Evolutionary conservation across 2,888 invertebrate species (phyloP).

Genomic region (Pseudeuparius sepicola): DNA sequence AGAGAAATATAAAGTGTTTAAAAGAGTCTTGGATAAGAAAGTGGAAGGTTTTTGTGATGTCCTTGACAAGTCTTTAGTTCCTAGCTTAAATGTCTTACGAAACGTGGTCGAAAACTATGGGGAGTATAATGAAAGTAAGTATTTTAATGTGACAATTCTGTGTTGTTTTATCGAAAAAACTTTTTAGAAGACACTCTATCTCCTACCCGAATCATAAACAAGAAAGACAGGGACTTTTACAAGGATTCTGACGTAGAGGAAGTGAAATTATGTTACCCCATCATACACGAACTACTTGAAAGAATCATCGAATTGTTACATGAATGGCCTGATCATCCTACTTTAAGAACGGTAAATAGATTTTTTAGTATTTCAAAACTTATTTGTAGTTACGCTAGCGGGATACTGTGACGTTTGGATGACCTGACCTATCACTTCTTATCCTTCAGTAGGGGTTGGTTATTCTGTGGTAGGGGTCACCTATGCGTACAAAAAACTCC

Average conservation of each 20-base stretch:
- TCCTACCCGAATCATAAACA: constrained; percentile 23
- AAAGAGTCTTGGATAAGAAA: constrained; percentile 43
- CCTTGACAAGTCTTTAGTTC: constrained; percentile 45
- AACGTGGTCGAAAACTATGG: constrained; percentile 44
- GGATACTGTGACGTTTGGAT: too few relatives aligned
- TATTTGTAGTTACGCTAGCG: too few relatives aligned
- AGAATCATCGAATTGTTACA: constrained; percentile 53
- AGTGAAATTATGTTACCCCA: constrained; percentile 58
- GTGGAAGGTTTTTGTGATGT: constrained; percentile 45
- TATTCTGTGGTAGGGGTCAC: too few relatives aligned
- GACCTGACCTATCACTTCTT: too few relatives aligned
- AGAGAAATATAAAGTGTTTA: constrained; percentile 51
- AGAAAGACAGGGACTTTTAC: constrained; percentile 60
- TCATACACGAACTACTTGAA: constrained; percentile 55
- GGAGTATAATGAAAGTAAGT: too few relatives aligned
- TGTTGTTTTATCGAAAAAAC: too few relatives aligned
- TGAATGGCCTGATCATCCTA: constrained; percentile 88
- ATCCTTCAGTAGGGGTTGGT: too few relatives aligned
- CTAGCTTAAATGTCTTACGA: constrained; percentile 49
- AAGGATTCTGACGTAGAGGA: constrained; percentile 72
- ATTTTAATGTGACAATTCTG: too few relatives aligned
- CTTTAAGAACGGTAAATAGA: constrained; percentile 59
- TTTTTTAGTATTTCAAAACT: too few relatives aligned
- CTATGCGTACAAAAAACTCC: too few relatives aligned
- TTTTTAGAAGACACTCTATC: too few relatives aligned